These are phyloP conservation scores for Crocallis elinguaria DNA, from an alignment of 2,888 invertebrate species.

Conservation along the genomic window DNA sequence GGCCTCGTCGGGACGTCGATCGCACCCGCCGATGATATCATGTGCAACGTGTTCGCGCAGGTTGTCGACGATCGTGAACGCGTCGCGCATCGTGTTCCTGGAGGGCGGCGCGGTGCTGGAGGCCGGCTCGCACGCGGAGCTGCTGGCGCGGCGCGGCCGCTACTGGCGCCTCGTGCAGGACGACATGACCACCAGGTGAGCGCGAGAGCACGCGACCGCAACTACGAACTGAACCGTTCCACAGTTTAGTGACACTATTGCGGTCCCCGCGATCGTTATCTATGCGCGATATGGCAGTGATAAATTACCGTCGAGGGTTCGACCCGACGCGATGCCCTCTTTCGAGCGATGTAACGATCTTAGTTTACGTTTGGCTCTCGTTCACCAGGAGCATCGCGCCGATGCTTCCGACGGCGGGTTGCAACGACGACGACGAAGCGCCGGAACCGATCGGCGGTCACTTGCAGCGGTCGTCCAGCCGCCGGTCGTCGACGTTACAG, in stretches of 20 bases:
- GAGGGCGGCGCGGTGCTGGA: slow-evolving; percentile 89
- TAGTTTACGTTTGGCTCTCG: too few relatives aligned
- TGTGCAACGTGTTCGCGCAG: too few relatives aligned
- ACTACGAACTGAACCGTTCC: too few relatives aligned
- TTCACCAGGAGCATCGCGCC: slow-evolving; percentile 54
- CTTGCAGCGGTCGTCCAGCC: slow-evolving; percentile 44
- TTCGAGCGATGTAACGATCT: too few relatives aligned
- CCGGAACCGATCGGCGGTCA: slow-evolving; percentile 13
- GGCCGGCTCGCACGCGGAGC: slow-evolving; percentile 88
- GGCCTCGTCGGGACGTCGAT: too few relatives aligned
- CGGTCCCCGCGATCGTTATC: too few relatives aligned
- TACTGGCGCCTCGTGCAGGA: slow-evolving; percentile 88
- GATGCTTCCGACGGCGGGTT: slow-evolving; percentile 36
- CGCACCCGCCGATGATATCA: too few relatives aligned
- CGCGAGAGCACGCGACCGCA: too few relatives aligned
- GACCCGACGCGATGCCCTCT: too few relatives aligned
- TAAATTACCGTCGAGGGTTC: too few relatives aligned
- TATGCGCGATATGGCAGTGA: too few relatives aligned
- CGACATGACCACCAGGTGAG: slow-evolving; percentile 77
- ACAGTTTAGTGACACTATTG: too few relatives aligned
- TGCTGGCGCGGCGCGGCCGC: slow-evolving; percentile 85
- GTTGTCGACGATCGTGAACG: slow-evolving; percentile 88
- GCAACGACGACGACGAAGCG: slow-evolving; percentile 39
- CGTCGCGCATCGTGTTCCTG: slow-evolving; percentile 88
- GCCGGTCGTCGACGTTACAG: slow-evolving; percentile 39